Percentiles rank a stretch among this genome's conserved stretches.
These are phyloP conservation scores for Drosophila pruinosa DNA, from an alignment of 1,140 invertebrate genomes.

Conservation along the genomic window DNA sequence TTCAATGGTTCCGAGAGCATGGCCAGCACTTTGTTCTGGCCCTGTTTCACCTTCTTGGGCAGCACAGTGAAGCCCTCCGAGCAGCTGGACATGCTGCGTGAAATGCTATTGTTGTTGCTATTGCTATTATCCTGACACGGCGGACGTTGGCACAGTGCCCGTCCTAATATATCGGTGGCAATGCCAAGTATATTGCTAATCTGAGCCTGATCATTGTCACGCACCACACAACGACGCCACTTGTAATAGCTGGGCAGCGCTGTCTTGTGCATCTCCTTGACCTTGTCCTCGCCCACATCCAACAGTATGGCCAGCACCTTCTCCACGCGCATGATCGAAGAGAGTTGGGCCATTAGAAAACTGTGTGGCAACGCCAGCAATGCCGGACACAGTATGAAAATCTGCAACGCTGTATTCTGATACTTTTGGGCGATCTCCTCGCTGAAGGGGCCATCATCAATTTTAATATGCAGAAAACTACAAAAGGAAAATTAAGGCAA, in stretches of 20 bases:
- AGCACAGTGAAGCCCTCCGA: slow-evolving; percentile 79
- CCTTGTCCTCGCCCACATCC: slow-evolving; percentile 87
- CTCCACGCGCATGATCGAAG: slow-evolving; percentile 87
- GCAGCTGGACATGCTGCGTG: slow-evolving; percentile 76
- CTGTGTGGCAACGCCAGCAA: slow-evolving; percentile 86
- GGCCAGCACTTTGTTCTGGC: slow-evolving; percentile 91
- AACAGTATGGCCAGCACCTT: slow-evolving; percentile 91
- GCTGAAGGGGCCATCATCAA: slow-evolving; percentile 87
- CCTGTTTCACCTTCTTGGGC: slow-evolving; percentile 83
- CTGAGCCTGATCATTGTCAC: slow-evolving; percentile 91
- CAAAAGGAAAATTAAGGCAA: slow-evolving; percentile 36
- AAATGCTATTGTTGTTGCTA: slow-evolving; percentile 44
- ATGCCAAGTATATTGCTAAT: slow-evolving; percentile 91
- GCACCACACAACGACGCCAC: slow-evolving; percentile 90
- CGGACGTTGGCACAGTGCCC: slow-evolving; percentile 85
- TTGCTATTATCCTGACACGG: slow-evolving; percentile 76
- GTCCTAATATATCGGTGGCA: slow-evolving; percentile 89
- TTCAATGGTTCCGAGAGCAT: slow-evolving; percentile 90
- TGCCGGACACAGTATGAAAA: slow-evolving; percentile 90
- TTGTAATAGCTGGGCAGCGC: slow-evolving; percentile 88
- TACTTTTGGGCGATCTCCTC: slow-evolving; percentile 85
- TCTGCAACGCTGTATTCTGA: slow-evolving; percentile 88
- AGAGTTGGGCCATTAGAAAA: slow-evolving; percentile 84
- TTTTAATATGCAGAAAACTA: slow-evolving; percentile 88
- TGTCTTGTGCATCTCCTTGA: slow-evolving; percentile 86